Evolutionary conservation across 1,140 invertebrate genomes (phyloP), one percentile per base, ranked within the genome.

Genomic region (Leptinotarsa undecemlineata): DNA sequence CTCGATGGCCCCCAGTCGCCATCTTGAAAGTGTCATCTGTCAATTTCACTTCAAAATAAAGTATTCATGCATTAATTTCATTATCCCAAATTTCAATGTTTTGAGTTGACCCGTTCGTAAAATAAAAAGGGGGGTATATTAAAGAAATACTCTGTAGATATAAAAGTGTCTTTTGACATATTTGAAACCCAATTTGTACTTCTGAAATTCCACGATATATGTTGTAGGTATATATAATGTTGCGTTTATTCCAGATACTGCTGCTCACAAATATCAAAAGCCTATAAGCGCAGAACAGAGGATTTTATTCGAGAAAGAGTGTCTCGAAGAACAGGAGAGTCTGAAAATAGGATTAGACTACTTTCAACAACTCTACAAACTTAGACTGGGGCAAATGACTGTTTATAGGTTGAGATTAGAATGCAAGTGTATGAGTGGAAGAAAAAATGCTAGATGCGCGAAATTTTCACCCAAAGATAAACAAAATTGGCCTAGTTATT

Each of bases 301-400:
- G 64, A 26, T 68, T 14, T 57, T 82, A 57, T 82, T 81, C 57
- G 76, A 74, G 63, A 81, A 81, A 69, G 82, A 85, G 72, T 90
- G 88, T 79, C 81, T 88, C 71, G 74, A 81, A 4, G 84, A 86
- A 72, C 82, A 87, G 48, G 85, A 71, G 26, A 77, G 68, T 19
- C 42, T 80, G 15, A 77, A 75, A 68, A 80, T 86, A 80, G 85
- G 85, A 62, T 85, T 87, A 78, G 76, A 78, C 1, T 85, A 81
- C 57, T 85, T 87, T 60, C 84, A 85, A 66, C 84, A 88, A 78
- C 85, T 88, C 69, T 67, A 78, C 0, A 85, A 85, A 74, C 81
- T 88, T 21, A 82, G 84, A 47, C 74, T 89, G 4, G 88, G 88
- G 4, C 87, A 89, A 82, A 87, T 89, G 87, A 89, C 87, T 3